Percentiles rank a stretch among this genome's conserved stretches.
Evolutionary conservation across 1,140 invertebrate genomes (phyloP).

Genomic region (Armadillidium nasatum): DNA sequence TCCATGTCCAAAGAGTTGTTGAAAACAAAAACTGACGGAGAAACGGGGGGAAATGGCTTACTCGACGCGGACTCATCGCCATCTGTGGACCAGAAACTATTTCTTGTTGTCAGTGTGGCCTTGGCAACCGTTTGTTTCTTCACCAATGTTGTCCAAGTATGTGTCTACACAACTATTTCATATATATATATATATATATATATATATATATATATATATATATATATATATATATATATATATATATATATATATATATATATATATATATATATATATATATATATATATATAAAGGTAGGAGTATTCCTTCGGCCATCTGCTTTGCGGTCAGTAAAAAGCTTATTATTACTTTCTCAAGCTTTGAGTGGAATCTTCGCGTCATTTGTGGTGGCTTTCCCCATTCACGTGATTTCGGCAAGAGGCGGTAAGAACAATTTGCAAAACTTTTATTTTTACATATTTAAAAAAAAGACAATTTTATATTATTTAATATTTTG

Average conservation of each 20-base stretch:
- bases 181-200: not conserved
- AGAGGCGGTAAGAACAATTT: conserved; percentile 34
- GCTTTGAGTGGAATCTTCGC: conserved; percentile 37
- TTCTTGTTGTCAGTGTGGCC: conserved; percentile 42
- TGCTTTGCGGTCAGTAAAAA: conserved; percentile 32
- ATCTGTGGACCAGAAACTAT: conserved; percentile 42
- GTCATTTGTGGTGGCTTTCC: conserved; percentile 40
- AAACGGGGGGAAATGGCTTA: too few relatives aligned
- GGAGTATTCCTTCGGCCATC: conserved; percentile 35
- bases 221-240: conserved; percentile 21
- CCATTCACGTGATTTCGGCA: conserved; percentile 41
- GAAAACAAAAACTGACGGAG: not conserved
- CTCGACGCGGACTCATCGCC: conserved; percentile 24
- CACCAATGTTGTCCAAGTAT: conserved; percentile 40
- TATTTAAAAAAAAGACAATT: too few relatives aligned
- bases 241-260: conserved; percentile 21
- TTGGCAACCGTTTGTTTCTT: conserved; percentile 44
- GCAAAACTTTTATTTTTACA: too few relatives aligned
- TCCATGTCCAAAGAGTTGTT: not conserved
- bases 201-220: conserved; percentile 9
- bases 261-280: conserved; percentile 18
- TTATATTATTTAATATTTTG: too few relatives aligned
- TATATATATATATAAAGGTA: conserved; percentile 29
- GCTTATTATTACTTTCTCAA: conserved; percentile 34
- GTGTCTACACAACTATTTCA: not conserved